Evolutionary conservation across 1,140 invertebrate species (phyloP).

Genomic region (Drosophila pandora): DNA sequence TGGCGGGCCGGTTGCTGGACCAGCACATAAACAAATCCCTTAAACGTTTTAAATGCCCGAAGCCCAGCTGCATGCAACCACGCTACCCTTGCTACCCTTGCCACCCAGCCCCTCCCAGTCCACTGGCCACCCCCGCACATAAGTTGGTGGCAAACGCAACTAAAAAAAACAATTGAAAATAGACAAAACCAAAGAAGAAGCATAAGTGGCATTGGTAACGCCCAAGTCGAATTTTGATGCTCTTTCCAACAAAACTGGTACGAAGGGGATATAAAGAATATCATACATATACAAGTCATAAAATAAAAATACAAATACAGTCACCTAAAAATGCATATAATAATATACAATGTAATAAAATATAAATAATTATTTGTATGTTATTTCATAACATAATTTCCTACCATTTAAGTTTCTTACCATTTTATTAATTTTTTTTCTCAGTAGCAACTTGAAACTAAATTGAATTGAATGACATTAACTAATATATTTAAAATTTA

Average conservation of each 20-base stretch:
- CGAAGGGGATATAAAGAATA: too few species aligned
- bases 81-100: conserved; percentile 6
- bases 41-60: conserved; percentile 79
- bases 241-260: not conserved
- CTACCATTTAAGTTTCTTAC: too few species aligned
- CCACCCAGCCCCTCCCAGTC: not conserved
- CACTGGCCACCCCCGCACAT: conserved; percentile 18
- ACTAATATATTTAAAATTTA: too few species aligned
- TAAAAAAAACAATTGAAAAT: conserved; percentile 31
- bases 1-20: not conserved
- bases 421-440: too few species aligned
- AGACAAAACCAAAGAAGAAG: conserved; percentile 38
- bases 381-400: too few species aligned
- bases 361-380: too few species aligned
- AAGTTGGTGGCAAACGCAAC: conserved; percentile 51
- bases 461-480: too few species aligned
- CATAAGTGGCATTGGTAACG: not conserved
- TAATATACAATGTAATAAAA: too few species aligned
- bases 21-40: conserved; percentile 75
- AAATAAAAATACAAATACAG: too few species aligned
- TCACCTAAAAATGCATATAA: too few species aligned
- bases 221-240: not conserved
- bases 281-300: too few species aligned
- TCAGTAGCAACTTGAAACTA: too few species aligned
- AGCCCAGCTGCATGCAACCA: conserved; percentile 64